Percentiles rank a stretch among this genome's conserved stretches.
Evolutionary conservation across 2,888 invertebrate genomes (phyloP).

Genomic region (Lampropteryx suffumata): DNA sequence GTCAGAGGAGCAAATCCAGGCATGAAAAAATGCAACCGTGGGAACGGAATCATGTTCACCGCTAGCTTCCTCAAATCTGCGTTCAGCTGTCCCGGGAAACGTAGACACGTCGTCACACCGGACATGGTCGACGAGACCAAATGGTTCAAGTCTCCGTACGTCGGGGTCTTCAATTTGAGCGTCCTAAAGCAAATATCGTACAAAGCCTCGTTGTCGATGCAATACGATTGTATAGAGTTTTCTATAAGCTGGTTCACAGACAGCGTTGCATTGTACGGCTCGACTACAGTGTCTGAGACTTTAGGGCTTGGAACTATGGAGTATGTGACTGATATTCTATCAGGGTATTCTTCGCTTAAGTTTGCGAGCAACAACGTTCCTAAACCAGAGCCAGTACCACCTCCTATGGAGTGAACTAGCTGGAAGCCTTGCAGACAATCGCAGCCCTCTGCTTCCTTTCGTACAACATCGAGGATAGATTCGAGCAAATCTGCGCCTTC

Average conservation of each 20-base stretch:
- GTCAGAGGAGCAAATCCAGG: constrained; percentile 86
- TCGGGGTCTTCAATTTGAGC: constrained; percentile 86
- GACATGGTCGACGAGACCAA: constrained; percentile 68
- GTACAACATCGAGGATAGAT: constrained; percentile 79
- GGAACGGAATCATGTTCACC: constrained; percentile 87
- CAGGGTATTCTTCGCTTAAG: constrained; percentile 88
- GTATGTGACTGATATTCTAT: constrained; percentile 86
- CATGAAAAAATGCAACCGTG: constrained; percentile 83
- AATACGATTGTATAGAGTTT: constrained; percentile 84
- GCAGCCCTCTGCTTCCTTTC: constrained; percentile 85
- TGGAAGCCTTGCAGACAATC: constrained; percentile 87
- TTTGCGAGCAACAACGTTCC: constrained; percentile 86
- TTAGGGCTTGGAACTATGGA: constrained; percentile 88
- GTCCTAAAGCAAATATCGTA: constrained; percentile 91
- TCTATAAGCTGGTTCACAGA: constrained; percentile 86
- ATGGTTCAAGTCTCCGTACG: constrained; percentile 89
- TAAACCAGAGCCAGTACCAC: constrained; percentile 89
- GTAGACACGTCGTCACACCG: constrained; percentile 67
- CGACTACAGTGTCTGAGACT: constrained; percentile 87
- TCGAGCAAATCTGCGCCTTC: constrained; percentile 86
- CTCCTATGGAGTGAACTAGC: constrained; percentile 86
- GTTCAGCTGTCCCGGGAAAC: constrained; percentile 78
- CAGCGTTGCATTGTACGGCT: constrained; percentile 87
- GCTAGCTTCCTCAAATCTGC: constrained; percentile 87
- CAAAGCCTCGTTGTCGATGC: constrained; percentile 89